Conservation (phyloP, 2,797 vertebrate species). For the Staurois parvus region DNA sequence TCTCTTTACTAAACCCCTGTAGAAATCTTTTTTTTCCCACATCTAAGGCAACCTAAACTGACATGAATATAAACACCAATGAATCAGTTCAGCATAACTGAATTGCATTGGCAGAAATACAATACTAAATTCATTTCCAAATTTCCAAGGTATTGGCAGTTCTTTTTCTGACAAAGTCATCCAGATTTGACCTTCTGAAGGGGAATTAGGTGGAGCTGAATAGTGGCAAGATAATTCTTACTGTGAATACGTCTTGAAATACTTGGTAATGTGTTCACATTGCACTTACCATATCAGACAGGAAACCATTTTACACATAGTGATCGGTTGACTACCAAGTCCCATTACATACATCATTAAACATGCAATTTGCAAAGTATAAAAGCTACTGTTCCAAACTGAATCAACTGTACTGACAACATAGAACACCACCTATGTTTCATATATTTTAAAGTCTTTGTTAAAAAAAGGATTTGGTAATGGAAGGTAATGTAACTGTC, state of each 20-base stretch:
- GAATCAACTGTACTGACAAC: conserved; percentile 2
- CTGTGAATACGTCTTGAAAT: background rate
- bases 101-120: background rate
- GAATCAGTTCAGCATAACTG: background rate
- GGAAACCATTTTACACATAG: background rate
- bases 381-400: conserved; percentile 23
- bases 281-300: background rate
- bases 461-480: background rate
- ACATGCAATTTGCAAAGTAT: conserved; percentile 16
- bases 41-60: background rate
- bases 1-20: background rate
- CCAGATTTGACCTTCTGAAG: background rate
- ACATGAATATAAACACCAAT: background rate
- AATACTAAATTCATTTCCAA: background rate
- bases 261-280: background rate
- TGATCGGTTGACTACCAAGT: conserved; percentile 5
- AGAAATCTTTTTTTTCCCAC: background rate
- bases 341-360: conserved; percentile 47
- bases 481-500: too few relatives aligned
- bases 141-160: background rate
- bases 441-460: background rate
- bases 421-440: background rate
- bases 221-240: background rate
- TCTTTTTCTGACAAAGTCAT: background rate
- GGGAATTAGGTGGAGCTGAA: background rate